Conservation (phyloP, 2,113 vertebrate species). For the Serilophus lunatus region DNA sequence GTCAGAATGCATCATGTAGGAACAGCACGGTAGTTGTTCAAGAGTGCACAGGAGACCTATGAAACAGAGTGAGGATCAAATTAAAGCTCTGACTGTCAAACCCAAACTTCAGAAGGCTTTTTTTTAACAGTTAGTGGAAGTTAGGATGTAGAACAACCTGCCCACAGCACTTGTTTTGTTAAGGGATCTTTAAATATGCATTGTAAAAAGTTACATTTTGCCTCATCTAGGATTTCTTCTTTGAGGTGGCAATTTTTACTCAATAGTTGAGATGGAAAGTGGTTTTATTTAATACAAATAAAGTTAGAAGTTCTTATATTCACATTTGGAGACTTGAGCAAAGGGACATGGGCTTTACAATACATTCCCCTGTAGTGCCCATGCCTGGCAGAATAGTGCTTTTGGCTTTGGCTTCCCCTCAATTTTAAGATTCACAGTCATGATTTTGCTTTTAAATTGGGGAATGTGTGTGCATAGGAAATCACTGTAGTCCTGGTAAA, state of each 20-base stretch:
- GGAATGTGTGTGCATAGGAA: background rate
- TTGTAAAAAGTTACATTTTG: background rate
- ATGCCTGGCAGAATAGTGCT: fast-evolving
- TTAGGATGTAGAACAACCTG: background rate
- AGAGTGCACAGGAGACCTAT: background rate
- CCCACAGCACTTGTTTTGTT: background rate
- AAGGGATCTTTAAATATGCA: background rate
- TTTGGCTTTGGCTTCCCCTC: background rate
- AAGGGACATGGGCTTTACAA: background rate
- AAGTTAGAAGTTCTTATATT: background rate
- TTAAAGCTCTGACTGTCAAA: background rate
- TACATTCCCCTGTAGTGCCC: background rate
- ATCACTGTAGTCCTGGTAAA: background rate
- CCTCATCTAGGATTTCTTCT: background rate
- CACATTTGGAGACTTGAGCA: background rate
- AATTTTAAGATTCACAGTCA: background rate
- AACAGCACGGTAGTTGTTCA: background rate
- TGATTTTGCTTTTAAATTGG: background rate
- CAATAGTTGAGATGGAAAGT: background rate
- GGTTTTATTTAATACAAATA: background rate
- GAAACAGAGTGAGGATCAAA: background rate
- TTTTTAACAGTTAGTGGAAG: background rate
- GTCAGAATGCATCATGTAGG: background rate
- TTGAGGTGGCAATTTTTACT: background rate
- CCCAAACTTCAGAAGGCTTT: background rate